Evolutionary conservation across 2,888 invertebrate species (phyloP), one percentile per base, ranked within the genome.

Genomic region (Nephrotoma appendiculata): DNA sequence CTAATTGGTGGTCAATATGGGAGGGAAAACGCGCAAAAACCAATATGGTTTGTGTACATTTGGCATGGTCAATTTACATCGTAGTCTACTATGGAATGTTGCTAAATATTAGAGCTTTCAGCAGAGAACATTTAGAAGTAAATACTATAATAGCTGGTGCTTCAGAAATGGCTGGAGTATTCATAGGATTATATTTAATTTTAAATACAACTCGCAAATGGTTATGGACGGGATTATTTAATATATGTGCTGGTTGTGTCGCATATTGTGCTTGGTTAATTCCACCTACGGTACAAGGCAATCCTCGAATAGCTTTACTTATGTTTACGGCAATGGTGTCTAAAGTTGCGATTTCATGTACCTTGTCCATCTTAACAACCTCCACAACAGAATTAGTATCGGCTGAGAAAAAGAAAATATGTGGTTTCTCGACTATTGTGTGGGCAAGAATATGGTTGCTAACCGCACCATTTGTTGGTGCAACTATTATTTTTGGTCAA

Each of bases 1-100:
- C 90, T 15, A 90, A 90, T 12, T 92, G 92, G 92, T 91, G 91
- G 91, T 88, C 90, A 0, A 89, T 92, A 86, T 91, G 92, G 91
- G 89, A 91, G 87, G 92, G 91, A 2, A 88, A 90, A 15, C 89
- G 89, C n/a, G 91, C 91, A 2, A 88, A 90, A 43, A 90, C 90
- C 0, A 90, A 91, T 87, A 90, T 92, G 88, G 88, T 91, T 15
- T 91, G 91, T 88, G 91, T 91, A 5, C 91, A 92, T 88, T 88
- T 91, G 43, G 89, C 90, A 83, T 92, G 92, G 92, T 90, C 92
- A 86, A 89, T 91, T 45, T 91, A 91, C 87, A 91, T 92, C 85
- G 90, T 91, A n/a, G 90, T 91, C 87, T 92, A 92, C 89, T 92
- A 92, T 87, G 92, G 92, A 87, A 91, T 92, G 90, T 89, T 92